Evolutionary conservation across 2,797 vertebrate genomes (phyloP), one percentile per base, ranked within the genome.

Genomic region (Pyrocephalus nanus): DNA sequence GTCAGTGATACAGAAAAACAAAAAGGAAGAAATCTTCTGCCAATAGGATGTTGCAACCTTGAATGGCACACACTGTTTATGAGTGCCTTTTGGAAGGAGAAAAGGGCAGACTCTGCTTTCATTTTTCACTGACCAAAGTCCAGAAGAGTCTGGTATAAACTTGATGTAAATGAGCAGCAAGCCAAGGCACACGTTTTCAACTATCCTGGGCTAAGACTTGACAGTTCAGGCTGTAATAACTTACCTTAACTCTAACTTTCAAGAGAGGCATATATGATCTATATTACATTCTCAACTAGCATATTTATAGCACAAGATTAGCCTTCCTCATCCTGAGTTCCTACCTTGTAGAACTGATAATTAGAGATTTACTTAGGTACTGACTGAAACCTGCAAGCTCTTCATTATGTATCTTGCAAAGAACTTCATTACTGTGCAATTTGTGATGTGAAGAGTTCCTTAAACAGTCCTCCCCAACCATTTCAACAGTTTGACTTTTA

Each of bases 401-500:
- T 79, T 85, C 53, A 57, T 78, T 82, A 82, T 16, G 5, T 54
- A 55, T 21, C 71, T 79, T 60, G 57, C 79, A 95, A 88, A 96
- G 88, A 72, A 65, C 73, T 84, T 91, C 62, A 86, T 90, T 80
- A 64, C 67, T 53, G 50, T 58, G 57, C 50, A 82, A 76, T 60
- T 62, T 8, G 2, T 38, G 54, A 65, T 53, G 36, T 38, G 61
- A 93, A 74, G 15, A 8, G 65, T 71, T 73, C 75, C 71, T 78
- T 82, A 92, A 90, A 93, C 88, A 89, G 45, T 81, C 87, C 95
- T 93, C 91, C 55, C 88, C 66, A 83, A 8, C 32, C 40, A 73
- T 78, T 96, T 91, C 38, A 89, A 38, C 47, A 69, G n/a, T 81
- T 42, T 51, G n/a, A 38, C 74, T 86, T 65, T 80, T 29, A 81